phyloP scores from a whole-genome alignment of 2,888 invertebrate species.

The Cremastinae sp. region DNA sequence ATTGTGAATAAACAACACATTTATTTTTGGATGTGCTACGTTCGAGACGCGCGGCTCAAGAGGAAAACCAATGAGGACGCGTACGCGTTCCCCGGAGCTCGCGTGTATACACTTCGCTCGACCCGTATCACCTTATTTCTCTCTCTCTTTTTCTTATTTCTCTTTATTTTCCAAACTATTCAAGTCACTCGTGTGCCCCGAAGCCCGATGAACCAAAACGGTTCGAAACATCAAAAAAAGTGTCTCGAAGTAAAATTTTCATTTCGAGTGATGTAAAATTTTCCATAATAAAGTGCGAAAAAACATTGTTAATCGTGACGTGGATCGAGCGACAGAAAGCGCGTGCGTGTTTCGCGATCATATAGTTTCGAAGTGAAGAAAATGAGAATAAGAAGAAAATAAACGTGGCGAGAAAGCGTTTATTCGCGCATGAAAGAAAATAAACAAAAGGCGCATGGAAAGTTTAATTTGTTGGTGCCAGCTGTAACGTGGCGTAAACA shows the following conservation, averaged over 20 bases:
- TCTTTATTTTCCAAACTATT: constrained; percentile 56
- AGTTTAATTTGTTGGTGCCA: constrained; percentile 42
- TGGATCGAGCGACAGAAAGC: constrained; percentile 19
- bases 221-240: constrained; percentile 44
- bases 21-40: constrained; percentile 79
- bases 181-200: too few relatives aligned
- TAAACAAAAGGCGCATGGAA: constrained; percentile 46
- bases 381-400: constrained; percentile 35
- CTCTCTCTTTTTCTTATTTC: constrained; percentile 31
- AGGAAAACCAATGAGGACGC: constrained; percentile 46
- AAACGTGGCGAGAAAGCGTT: constrained; percentile 22
- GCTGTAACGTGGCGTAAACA: constrained; percentile 35
- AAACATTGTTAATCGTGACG: too few relatives aligned
- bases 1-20: constrained; percentile 81
- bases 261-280: constrained; percentile 9
- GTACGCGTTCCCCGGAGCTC: constrained; percentile 4
- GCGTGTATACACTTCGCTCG: constrained; percentile 10
- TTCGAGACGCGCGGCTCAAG: constrained; percentile 68
- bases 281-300: too few relatives aligned
- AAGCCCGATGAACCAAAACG: constrained; percentile 33
- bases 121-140: constrained; percentile 44
- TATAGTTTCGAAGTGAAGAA: constrained; percentile 2
- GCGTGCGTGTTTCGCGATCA: constrained; percentile 13
- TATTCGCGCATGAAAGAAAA: constrained; percentile 34
- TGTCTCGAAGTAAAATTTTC: constrained; percentile 36